These are phyloP conservation scores for Ochotona princeps DNA, from an alignment of 2,113 vertebrate species.

Conservation along the genomic window DNA sequence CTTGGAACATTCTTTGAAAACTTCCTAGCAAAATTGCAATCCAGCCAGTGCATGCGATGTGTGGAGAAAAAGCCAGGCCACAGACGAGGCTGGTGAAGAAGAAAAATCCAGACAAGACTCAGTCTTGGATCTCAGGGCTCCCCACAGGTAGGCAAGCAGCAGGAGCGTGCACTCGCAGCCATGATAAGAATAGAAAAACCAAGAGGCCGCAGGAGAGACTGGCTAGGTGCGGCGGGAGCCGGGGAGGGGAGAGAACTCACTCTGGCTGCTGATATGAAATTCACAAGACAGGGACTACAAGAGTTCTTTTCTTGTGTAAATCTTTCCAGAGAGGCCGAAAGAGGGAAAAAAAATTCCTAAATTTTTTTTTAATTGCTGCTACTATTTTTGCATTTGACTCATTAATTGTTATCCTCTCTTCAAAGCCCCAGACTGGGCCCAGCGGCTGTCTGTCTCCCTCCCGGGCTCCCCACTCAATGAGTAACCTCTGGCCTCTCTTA, in stretches of 20 bases:
- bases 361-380: constrained; percentile 45
- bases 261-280: constrained; percentile 35
- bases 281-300: constrained; percentile 45
- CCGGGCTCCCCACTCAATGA: background rate
- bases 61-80: background rate
- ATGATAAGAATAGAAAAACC: constrained; percentile 26
- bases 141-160: background rate
- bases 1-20: background rate
- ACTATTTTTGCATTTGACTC: constrained; percentile 55
- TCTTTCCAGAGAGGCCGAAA: constrained; percentile 54
- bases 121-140: background rate
- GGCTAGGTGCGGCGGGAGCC: background rate
- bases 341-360: constrained; percentile 43
- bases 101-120: accelerated
- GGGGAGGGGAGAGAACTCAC: background rate
- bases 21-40: constrained; percentile 19
- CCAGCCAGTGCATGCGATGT: background rate
- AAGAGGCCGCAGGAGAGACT: background rate
- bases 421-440: constrained; percentile 5
- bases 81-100: background rate
- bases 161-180: accelerated
- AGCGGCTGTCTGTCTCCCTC: background rate
- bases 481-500: background rate
- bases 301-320: constrained; percentile 48
- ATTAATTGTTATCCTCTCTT: background rate